Conservation (phyloP, 2,888 invertebrate species). For the Hanleya hanleyi region DNA sequence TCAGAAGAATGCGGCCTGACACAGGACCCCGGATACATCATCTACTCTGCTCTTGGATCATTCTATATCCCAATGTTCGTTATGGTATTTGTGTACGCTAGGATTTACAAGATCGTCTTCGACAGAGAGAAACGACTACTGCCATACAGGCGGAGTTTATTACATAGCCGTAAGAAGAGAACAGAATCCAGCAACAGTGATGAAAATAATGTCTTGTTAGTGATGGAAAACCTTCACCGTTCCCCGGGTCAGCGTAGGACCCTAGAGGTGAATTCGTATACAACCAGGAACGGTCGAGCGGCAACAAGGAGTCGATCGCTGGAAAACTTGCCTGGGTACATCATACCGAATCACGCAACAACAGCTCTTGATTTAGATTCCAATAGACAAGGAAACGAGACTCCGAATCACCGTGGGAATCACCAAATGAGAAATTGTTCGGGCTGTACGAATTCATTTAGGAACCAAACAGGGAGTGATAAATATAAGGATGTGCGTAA, state of each 20-base stretch:
- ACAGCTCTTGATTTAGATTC: no score
- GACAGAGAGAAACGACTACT: constrained; percentile 30
- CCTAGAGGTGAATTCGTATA: neutral
- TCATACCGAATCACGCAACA: neutral
- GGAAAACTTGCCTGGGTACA: neutral
- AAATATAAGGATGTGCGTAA: neutral
- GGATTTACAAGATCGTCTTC: constrained; percentile 62
- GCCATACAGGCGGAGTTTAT: constrained; percentile 23
- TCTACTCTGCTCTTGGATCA: constrained; percentile 65
- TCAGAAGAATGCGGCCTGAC: constrained; percentile 50
- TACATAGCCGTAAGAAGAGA: neutral
- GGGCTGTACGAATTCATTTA: neutral
- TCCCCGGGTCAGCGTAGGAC: neutral
- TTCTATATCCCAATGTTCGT: constrained; percentile 66
- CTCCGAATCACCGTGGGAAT: neutral
- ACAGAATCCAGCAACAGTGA: constrained; percentile 4
- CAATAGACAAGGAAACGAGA: no score
- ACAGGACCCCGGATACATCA: constrained; percentile 56
- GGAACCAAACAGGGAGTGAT: neutral
- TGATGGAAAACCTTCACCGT: neutral
- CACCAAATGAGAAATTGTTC: neutral
- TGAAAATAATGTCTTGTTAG: neutral
- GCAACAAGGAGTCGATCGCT: neutral
- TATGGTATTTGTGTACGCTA: constrained; percentile 67
- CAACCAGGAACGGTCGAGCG: neutral